These are phyloP conservation scores for Norana najaformis DNA, from an alignment of 2,888 invertebrate genomes.

Conservation along the genomic window DNA sequence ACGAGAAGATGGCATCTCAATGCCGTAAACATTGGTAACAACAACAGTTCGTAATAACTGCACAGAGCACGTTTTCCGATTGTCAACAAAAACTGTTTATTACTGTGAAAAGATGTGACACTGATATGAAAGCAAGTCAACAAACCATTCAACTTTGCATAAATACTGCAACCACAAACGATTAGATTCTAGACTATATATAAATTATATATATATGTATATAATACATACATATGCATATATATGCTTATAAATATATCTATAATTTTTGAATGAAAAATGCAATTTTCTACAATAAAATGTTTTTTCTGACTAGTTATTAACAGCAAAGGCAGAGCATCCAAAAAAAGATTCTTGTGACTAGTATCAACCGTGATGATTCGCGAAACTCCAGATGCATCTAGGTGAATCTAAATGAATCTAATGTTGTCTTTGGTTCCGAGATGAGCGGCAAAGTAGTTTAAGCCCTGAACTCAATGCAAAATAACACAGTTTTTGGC, in stretches of 20 bases:
- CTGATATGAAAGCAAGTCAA: neutral
- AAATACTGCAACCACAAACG: neutral
- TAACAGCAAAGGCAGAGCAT: neutral
- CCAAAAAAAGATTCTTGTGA: neutral
- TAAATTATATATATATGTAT: neutral
- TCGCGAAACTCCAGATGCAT: neutral
- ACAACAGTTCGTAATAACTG: neutral
- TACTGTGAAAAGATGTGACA: neutral
- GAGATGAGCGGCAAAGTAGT: neutral
- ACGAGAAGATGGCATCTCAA: neutral
- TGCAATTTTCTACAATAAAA: too few species aligned
- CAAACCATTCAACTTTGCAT: constrained; percentile 5
- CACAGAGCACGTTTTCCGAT: neutral
- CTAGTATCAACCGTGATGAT: constrained; percentile 2
- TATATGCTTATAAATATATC: neutral
- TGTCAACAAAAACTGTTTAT: neutral
- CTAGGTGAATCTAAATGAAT: neutral
- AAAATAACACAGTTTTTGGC: neutral
- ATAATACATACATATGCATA: neutral
- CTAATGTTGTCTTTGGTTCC: neutral
- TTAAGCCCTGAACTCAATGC: neutral
- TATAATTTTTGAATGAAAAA: too few species aligned
- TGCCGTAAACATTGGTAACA: neutral
- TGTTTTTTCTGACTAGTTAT: neutral
- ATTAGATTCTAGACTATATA: neutral